Evolutionary conservation across 2,888 invertebrate genomes (phyloP).

Genomic region (Cepaea hortensis): DNA sequence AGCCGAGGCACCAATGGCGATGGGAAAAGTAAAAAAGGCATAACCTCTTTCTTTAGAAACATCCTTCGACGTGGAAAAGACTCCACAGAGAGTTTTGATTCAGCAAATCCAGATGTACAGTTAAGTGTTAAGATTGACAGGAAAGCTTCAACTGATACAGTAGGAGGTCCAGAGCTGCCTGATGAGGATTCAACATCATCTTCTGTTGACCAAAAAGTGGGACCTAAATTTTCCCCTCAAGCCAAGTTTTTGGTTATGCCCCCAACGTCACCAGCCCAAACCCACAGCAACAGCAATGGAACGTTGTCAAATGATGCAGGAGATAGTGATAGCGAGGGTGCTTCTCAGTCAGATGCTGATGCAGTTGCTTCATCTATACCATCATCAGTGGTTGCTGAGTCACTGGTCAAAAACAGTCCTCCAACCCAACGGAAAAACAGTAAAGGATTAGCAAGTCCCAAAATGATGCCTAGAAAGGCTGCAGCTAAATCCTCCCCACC

Average conservation of each 20-base stretch:
- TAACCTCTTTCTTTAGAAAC: slow-evolving; percentile 66
- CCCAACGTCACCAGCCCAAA: slow-evolving; percentile 20
- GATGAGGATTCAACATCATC: slow-evolving; percentile 33
- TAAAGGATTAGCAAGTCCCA: slow-evolving; percentile 55
- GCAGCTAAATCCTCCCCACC: slow-evolving; percentile 52
- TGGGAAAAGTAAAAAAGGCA: slow-evolving; percentile 59
- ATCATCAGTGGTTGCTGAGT: not conserved
- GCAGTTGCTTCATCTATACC: not conserved
- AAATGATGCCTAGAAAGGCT: slow-evolving; percentile 49
- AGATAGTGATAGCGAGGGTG: not conserved
- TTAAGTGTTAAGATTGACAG: slow-evolving; percentile 29
- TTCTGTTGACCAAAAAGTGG: slow-evolving; percentile 42
- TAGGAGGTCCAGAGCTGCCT: not conserved
- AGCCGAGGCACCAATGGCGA: slow-evolving; percentile 45
- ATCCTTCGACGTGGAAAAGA: slow-evolving; percentile 63
- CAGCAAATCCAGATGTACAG: slow-evolving; percentile 54
- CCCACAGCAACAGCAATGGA: not conserved
- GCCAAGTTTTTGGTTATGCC: slow-evolving; percentile 51
- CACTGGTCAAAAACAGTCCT: slow-evolving; percentile 45
- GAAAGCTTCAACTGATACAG: slow-evolving; percentile 17
- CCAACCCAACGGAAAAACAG: slow-evolving; percentile 42
- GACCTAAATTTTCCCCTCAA: slow-evolving; percentile 48
- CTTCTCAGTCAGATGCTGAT: not conserved
- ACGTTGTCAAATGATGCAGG: not conserved
- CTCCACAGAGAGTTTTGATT: slow-evolving; percentile 51